Percentiles rank a stretch among this genome's conserved stretches.
Conservation (phyloP, 2,113 vertebrate genomes). For the Upupa epops region DNA sequence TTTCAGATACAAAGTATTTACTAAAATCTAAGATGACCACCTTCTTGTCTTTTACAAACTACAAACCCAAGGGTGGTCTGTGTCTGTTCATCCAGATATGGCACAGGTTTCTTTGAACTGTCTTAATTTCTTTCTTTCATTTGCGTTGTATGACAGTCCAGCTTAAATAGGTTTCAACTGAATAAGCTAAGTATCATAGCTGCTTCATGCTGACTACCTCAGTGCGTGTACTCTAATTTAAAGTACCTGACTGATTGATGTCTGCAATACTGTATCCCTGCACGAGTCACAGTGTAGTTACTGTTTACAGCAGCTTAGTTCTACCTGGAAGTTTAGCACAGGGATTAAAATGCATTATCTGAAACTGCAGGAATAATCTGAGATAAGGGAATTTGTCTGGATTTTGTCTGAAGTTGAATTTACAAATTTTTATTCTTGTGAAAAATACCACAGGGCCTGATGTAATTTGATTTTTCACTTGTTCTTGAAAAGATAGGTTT, state of each 20-base stretch:
- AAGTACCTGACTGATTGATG: neutral
- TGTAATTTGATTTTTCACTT: neutral
- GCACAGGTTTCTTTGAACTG: neutral
- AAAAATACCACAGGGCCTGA: neutral
- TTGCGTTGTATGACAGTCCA: neutral
- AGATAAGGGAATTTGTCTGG: neutral
- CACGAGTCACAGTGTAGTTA: accelerated
- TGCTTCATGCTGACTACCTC: neutral
- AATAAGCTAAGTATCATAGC: neutral
- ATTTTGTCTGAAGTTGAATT: neutral
- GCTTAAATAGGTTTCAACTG: neutral
- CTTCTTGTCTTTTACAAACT: neutral
- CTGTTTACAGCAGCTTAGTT: neutral
- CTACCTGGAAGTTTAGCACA: neutral
- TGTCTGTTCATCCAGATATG: neutral
- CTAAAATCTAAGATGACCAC: neutral
- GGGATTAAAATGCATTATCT: neutral
- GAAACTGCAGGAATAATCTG: neutral
- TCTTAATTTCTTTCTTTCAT: neutral
- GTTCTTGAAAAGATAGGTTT: neutral
- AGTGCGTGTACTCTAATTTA: neutral
- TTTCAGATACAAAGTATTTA: neutral
- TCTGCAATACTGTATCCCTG: neutral
- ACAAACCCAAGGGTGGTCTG: neutral
- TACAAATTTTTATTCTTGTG: neutral